A percentile compares a stretch with the other conserved stretches of the same genome.
These are phyloP conservation scores for Acanthurus tractus DNA, from an alignment of 2,797 vertebrate species.

Conservation along the genomic window DNA sequence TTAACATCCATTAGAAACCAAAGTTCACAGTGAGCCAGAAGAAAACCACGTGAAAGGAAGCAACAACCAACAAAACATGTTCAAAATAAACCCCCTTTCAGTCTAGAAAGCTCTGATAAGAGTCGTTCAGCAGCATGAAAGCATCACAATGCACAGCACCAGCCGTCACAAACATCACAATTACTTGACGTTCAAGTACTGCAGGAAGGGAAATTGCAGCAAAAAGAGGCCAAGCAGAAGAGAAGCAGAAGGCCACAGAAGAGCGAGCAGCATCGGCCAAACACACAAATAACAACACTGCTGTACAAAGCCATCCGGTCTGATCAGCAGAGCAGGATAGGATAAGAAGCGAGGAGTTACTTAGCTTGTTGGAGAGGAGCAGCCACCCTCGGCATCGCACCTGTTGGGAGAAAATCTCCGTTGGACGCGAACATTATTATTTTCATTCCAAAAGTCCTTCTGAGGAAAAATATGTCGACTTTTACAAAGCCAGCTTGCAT, in stretches of 20 bases:
- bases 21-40: background rate
- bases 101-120: no score
- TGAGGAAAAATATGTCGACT: background rate
- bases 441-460: background rate
- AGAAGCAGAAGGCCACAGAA: background rate
- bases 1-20: background rate
- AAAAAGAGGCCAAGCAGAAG: background rate
- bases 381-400: background rate
- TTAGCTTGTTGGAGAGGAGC: conserved; percentile 8
- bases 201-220: background rate
- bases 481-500: background rate
- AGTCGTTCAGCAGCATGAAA: background rate
- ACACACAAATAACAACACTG: background rate
- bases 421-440: background rate
- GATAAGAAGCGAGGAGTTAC: background rate
- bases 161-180: conserved; percentile 1
- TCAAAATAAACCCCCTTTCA: background rate
- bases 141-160: background rate
- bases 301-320: background rate
- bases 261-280: background rate
- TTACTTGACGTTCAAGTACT: background rate
- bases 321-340: background rate
- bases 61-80: background rate
- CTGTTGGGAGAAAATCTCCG: background rate
- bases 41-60: background rate